Evolutionary conservation across 2,888 invertebrate species (phyloP), one percentile per base, ranked within the genome.

Genomic region (Ormyrus rosae): DNA sequence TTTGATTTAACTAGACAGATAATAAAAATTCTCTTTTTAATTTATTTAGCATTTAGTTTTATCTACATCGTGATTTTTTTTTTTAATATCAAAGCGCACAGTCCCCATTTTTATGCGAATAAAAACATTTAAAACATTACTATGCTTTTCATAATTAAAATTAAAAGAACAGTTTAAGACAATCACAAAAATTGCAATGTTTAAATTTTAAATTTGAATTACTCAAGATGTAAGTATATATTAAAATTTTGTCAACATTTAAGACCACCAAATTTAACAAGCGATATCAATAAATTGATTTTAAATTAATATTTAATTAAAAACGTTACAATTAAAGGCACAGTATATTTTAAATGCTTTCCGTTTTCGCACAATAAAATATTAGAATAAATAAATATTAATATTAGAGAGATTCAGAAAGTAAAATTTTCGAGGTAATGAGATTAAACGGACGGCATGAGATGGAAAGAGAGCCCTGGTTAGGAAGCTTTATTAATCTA

Each of bases 391-490:
- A 53, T 34, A n/a, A 60, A 34, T 34, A 34, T 2, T 34, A 34
- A 34, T 34, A 34, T 34, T 34, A 34, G n/a, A 64, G 48, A 73
- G n/a, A 19, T 6, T 34, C 6, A 46, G 34, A 64, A 55, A 51
- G 1, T 13, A 9, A 69, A 70, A 19, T 50, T 7, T 46, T 6
- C 72, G 50, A 48, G 46, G 11, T 63, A 48, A 55, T 19, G 19
- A 73, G 55, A 46, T 65, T 48, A 9, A 74, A 34, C 73, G 73
- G 65, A 73, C 65, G 73, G 73, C 65, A 58, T n/a, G 46, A 55
- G 55, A 63, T n/a, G 4, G 6, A 67, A 68, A 51, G 11, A 7
- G n/a, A 72, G 9, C 53, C 45, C 19, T 45, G 48, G 13, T 55
- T n/a, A 1, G n/a, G 46, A 69, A 58, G 58, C 58, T 69, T 69